A percentile compares a stretch with the other conserved stretches of the same genome.
Evolutionary conservation across 2,113 vertebrate species (phyloP).

Genomic region (Channa argus): DNA sequence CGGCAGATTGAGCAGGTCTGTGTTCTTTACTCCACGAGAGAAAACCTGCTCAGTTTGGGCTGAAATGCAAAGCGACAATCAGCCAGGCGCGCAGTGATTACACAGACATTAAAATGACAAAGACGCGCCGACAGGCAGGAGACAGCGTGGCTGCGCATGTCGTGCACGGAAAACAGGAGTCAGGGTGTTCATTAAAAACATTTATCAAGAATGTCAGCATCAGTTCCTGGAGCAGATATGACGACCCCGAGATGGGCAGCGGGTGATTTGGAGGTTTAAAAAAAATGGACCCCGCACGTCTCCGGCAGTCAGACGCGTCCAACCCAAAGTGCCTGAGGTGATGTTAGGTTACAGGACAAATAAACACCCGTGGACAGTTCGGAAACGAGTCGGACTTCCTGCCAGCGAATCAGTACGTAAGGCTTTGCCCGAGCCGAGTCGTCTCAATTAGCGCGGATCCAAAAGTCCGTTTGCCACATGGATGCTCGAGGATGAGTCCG

Average conservation of each 20-base stretch:
- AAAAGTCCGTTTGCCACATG: constrained; percentile 35
- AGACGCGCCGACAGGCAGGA: constrained; percentile 65
- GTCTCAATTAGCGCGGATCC: constrained; percentile 18
- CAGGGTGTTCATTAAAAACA: not conserved
- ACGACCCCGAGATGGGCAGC: not conserved
- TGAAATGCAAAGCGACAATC: constrained; percentile 48
- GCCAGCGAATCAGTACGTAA: not conserved
- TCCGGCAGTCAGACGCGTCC: constrained; percentile 1
- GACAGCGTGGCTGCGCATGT: constrained; percentile 63
- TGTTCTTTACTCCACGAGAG: constrained; percentile 16
- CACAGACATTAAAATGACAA: constrained; percentile 76
- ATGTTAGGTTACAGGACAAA: too few species aligned
- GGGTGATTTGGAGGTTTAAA: not conserved
- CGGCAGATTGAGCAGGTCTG: not conserved
- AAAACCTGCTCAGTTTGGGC: constrained; percentile 11
- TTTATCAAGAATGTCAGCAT: not conserved
- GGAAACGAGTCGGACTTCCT: not conserved
- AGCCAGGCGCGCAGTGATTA: constrained; percentile 54
- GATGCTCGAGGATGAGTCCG: constrained; percentile 60
- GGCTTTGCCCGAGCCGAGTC: too few species aligned
- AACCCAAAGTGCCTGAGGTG: not conserved
- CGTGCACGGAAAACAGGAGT: not conserved
- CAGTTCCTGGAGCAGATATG: constrained; percentile 1
- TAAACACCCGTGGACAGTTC: too few species aligned
- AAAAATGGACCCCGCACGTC: not conserved